Conservation (phyloP, 2,113 vertebrate species). For the Condylura cristata region DNA sequence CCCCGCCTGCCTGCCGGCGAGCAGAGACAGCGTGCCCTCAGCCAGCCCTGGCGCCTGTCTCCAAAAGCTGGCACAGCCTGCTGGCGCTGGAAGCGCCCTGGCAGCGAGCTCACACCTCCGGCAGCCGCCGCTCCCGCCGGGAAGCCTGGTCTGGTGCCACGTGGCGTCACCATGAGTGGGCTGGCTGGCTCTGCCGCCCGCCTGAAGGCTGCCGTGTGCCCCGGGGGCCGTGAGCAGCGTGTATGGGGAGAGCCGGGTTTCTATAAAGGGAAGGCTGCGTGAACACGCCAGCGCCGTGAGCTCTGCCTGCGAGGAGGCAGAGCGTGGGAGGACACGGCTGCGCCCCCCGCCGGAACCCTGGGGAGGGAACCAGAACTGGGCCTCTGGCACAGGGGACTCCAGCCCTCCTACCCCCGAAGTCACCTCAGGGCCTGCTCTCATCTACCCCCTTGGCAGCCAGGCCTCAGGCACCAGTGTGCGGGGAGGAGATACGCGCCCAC, state of each 20-base stretch:
- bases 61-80: background rate
- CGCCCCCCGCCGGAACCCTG: too few species aligned
- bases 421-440: background rate
- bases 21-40: too few species aligned
- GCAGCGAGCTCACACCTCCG: too few species aligned
- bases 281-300: background rate
- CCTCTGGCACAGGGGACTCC: background rate
- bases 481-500: too few species aligned
- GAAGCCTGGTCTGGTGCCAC: background rate
- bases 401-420: background rate
- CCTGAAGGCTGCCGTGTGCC: background rate
- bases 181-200: background rate
- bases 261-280: constrained; percentile 71
- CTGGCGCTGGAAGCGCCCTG: background rate
- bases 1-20: background rate
- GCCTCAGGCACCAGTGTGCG: too few species aligned
- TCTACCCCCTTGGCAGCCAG: background rate
- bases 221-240: constrained; percentile 13
- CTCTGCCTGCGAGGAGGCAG: background rate
- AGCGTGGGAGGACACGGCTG: background rate
- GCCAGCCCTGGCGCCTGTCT: background rate
- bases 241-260: constrained; percentile 37
- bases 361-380: background rate
- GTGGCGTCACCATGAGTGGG: background rate
- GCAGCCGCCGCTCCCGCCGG: too few species aligned